Evolutionary conservation across 2,797 vertebrate species (phyloP), one percentile per base, ranked within the genome.

Genomic region (Poeciliopsis presidionis): DNA sequence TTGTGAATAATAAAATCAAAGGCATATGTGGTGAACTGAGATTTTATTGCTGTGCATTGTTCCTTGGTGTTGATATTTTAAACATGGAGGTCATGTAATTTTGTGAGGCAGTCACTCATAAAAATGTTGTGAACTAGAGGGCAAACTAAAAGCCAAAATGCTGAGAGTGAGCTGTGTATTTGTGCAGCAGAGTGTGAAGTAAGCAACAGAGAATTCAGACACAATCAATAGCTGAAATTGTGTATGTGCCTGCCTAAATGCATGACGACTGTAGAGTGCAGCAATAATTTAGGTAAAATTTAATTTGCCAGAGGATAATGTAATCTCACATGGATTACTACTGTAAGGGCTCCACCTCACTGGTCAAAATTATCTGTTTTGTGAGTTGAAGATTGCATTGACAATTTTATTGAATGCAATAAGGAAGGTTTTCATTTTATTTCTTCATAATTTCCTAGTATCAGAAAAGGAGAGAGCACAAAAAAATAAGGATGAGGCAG

Each of bases 61-160:
- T 63, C 65, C 75, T 79, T 20, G 41, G 73, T 81, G 83, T 33
- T 73, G 75, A 84, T 85, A 79, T 83, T 86, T 90, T 74, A 81
- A 75, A 86, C 41, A 76, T 12, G 3, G 71, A 78, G 76, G 65
- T 73, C 61, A 43, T 79, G 81, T 69, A 65, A 75, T 77, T 76
- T 73, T 81, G 73, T 20, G 49, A 78, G 65, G 81, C 79, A 71
- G 81, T 79, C 43, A 33, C 80, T 87, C 85, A 80, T 81, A 69
- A 86, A 89, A 81, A 69, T 30, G 78, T 77, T 74, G 76, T 51
- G 75, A 83, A 81, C 28, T 77, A 88, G 86, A 89, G 89, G 80
- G 78, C 79, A 82, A 84, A 47, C 36, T 79, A 49, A 77, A 81
- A 86, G 74, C 72, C 78, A 79, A 84, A 72, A 78, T 74, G 67